phyloP scores from a whole-genome alignment of 2,113 vertebrate species.

The Macrotis lagotis region DNA sequence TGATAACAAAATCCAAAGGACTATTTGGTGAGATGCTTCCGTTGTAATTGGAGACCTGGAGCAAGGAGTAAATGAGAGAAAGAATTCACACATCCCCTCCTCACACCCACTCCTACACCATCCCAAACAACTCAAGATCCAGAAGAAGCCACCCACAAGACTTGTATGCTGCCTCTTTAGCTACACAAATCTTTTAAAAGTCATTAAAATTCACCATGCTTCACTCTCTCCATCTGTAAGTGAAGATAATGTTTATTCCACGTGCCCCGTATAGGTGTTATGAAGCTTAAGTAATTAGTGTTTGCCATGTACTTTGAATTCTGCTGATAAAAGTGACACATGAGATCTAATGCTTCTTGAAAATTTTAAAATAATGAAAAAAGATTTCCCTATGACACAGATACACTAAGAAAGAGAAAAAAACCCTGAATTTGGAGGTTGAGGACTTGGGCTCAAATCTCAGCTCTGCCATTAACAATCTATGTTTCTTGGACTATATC shows the following conservation, averaged over 20 bases:
- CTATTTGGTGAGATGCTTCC: background rate
- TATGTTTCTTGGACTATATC: background rate
- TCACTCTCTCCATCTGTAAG: background rate
- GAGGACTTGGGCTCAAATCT: background rate
- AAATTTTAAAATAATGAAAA: constrained; percentile 22
- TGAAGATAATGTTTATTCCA: constrained; percentile 26
- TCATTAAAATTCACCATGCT: background rate
- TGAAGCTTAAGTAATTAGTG: constrained; percentile 31
- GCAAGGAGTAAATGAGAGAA: background rate
- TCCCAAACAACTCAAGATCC: background rate
- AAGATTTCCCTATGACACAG: constrained; percentile 25
- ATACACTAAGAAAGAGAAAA: background rate
- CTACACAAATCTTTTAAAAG: background rate
- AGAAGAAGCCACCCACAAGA: background rate
- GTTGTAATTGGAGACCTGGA: background rate
- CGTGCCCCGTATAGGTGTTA: background rate
- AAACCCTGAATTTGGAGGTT: background rate
- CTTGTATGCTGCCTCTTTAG: background rate
- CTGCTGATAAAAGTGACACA: constrained; percentile 32
- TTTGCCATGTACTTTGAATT: constrained; percentile 36
- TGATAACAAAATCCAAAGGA: background rate
- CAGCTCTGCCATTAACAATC: background rate
- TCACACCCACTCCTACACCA: background rate
- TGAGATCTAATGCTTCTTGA: background rate
- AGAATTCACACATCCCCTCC: background rate